A percentile compares a stretch with the other conserved stretches of the same genome.
phyloP scores from a whole-genome alignment of 2,113 vertebrate species.

The Sprattus sprattus region DNA sequence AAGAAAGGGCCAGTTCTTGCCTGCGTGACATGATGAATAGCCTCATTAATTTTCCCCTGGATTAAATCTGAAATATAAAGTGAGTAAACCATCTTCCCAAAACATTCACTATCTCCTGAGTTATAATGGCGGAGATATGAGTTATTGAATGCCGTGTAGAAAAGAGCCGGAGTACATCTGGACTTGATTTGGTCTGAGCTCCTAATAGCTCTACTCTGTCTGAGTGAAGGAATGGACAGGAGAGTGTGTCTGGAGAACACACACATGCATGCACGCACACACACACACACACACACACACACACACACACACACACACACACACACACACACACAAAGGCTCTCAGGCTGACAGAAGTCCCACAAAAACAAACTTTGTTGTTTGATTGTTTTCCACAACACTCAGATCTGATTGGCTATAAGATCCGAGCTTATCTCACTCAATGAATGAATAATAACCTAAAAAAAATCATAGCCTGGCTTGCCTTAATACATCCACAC shows the following conservation, averaged over 20 bases:
- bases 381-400: neutral
- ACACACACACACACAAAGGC: neutral
- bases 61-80: conserved; percentile 53
- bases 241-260: conserved; percentile 13
- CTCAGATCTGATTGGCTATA: too few relatives aligned
- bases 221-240: conserved; percentile 24
- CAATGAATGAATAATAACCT: neutral
- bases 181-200: conserved; percentile 50
- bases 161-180: conserved; percentile 59
- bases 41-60: conserved; percentile 54
- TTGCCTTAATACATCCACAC: neutral
- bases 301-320: conserved; percentile 2
- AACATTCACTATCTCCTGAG: conserved; percentile 51
- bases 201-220: conserved; percentile 50
- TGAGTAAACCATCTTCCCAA: conserved; percentile 47
- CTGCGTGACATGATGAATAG: conserved; percentile 48
- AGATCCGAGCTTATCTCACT: neutral
- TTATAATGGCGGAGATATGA: conserved; percentile 52
- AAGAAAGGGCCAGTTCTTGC: conserved; percentile 33
- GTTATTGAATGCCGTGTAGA: conserved; percentile 53
- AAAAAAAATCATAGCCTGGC: neutral
- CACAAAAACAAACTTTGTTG: neutral
- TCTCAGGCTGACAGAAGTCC: neutral
- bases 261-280: neutral
- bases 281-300: neutral